Percentiles rank a stretch among this genome's conserved stretches.
Evolutionary conservation across 1,140 invertebrate genomes (phyloP).

Genomic region (Hormaphis cornu): DNA sequence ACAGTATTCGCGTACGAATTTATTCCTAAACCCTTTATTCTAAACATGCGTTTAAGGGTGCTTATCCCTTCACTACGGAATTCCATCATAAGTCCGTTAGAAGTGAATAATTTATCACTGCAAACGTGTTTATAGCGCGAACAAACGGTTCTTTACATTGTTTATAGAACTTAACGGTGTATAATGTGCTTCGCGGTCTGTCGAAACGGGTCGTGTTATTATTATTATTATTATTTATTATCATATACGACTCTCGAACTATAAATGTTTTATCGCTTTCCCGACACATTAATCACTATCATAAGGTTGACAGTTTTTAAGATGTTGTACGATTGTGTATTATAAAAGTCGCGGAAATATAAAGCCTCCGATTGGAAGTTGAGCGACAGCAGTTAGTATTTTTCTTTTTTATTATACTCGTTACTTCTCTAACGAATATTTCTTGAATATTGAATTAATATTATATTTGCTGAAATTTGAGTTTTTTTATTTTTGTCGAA

Average conservation of each 20-base stretch:
- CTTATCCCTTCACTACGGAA: neutral
- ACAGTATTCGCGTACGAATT: neutral
- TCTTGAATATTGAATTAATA: too few relatives aligned
- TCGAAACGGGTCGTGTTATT: neutral
- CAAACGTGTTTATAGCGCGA: neutral
- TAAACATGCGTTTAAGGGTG: neutral
- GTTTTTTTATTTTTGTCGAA: too few relatives aligned
- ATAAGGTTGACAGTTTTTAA: neutral
- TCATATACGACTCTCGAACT: neutral
- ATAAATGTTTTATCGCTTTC: neutral
- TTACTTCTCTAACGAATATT: too few relatives aligned
- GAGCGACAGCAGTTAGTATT: too few relatives aligned
- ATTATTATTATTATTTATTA: too few relatives aligned
- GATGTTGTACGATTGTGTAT: too few relatives aligned
- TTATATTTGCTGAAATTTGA: too few relatives aligned
- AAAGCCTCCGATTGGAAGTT: too few relatives aligned
- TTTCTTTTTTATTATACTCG: too few relatives aligned
- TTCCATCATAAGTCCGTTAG: neutral
- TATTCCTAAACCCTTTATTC: neutral
- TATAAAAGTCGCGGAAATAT: too few relatives aligned
- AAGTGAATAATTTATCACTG: neutral
- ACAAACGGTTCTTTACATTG: neutral
- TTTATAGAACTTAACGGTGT: neutral
- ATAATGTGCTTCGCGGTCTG: too few relatives aligned
- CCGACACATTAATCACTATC: neutral